phyloP scores from a whole-genome alignment of 2,797 vertebrate genomes.

The Notamacropus eugenii region DNA sequence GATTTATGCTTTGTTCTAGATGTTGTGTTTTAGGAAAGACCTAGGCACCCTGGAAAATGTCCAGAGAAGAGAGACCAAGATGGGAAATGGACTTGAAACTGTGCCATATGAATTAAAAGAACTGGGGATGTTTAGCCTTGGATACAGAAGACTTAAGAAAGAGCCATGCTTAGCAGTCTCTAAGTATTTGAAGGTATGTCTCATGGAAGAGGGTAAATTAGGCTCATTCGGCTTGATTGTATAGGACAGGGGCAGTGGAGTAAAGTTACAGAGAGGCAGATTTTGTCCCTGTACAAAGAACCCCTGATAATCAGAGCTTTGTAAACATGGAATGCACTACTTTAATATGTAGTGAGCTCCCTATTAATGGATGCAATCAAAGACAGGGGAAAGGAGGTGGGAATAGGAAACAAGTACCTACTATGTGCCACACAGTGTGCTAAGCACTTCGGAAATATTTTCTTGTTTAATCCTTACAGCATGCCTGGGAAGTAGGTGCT shows the following conservation, averaged over 20 bases:
- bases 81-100: neutral
- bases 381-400: neutral
- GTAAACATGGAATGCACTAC: neutral
- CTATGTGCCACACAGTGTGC: neutral
- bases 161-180: neutral
- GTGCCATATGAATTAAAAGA: neutral
- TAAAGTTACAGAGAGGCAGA: neutral
- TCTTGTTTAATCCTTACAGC: conserved; percentile 10
- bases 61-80: neutral
- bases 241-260: neutral
- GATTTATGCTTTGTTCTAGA: neutral
- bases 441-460: neutral
- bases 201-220: neutral
- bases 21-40: neutral
- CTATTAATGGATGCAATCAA: neutral
- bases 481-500: neutral
- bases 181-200: neutral
- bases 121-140: neutral
- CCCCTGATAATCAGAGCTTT: neutral
- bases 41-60: neutral
- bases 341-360: neutral
- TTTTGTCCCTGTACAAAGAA: neutral
- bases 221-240: neutral
- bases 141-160: neutral
- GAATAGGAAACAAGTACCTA: neutral